Conservation (phyloP, 2,888 invertebrate species). For the Rhagonycha fulva region DNA sequence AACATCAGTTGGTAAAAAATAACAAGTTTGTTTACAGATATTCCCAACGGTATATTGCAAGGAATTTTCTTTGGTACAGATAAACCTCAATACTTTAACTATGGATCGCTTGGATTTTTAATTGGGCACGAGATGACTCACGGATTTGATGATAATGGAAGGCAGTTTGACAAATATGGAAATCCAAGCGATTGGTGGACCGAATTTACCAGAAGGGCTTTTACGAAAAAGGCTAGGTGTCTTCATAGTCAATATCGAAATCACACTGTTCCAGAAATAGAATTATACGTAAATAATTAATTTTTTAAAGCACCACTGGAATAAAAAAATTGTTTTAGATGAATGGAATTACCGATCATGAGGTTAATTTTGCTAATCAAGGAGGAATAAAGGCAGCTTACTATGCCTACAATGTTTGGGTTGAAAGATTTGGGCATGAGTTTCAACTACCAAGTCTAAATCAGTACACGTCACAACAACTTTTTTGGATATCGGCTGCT, state of each 20-base stretch:
- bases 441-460: constrained; percentile 67
- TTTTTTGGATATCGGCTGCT: constrained; percentile 85
- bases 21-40: constrained; percentile 61
- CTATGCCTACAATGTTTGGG: constrained; percentile 79
- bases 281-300: constrained; percentile 57
- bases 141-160: constrained; percentile 65
- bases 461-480: constrained; percentile 67
- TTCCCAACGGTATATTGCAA: constrained; percentile 87
- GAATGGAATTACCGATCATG: constrained; percentile 89
- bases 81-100: constrained; percentile 85
- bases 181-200: constrained; percentile 58
- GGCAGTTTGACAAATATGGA: constrained; percentile 19
- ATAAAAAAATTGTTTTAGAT: constrained; percentile 58
- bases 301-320: neutral
- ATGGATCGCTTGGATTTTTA: constrained; percentile 82
- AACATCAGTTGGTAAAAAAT: neutral
- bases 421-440: constrained; percentile 65
- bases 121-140: constrained; percentile 88
- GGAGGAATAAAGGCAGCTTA: constrained; percentile 92
- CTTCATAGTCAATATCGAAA: constrained; percentile 89
- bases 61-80: constrained; percentile 83
- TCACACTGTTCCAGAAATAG: constrained; percentile 67
- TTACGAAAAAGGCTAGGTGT: constrained; percentile 78
- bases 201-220: constrained; percentile 84
- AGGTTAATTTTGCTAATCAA: constrained; percentile 94